Percentiles rank a stretch among this genome's conserved stretches.
Evolutionary conservation across 2,888 invertebrate species (phyloP).

Genomic region (Hydraecia micacea): DNA sequence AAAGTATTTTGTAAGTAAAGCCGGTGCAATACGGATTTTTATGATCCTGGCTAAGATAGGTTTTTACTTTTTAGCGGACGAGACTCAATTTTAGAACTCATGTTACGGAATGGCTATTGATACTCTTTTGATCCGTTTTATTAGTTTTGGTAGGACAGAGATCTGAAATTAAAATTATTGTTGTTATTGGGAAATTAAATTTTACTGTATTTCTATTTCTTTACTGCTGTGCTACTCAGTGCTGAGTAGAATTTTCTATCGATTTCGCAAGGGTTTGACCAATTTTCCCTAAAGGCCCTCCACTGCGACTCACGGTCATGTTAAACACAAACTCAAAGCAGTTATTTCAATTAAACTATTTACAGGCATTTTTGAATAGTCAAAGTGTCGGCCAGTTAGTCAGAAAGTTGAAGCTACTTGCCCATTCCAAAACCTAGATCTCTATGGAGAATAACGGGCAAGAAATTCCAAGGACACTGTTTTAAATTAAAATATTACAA

Average conservation of each 20-base stretch:
- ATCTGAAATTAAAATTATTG: conserved; percentile 15
- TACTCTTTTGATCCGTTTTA: conserved; percentile 49
- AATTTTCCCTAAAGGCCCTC: neutral
- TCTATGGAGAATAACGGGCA: no score
- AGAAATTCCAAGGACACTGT: neutral
- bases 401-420: no score
- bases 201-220: neutral
- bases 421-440: no score
- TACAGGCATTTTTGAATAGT: neutral
- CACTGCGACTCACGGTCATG: neutral
- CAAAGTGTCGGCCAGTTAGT: neutral
- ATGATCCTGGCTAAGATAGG: conserved; percentile 62
- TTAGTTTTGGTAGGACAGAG: conserved; percentile 18
- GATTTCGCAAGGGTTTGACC: neutral
- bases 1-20: conserved; percentile 70
- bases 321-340: neutral
- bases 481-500: neutral
- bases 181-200: neutral
- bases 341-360: neutral
- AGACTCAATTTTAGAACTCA: conserved; percentile 55
- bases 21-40: conserved; percentile 68
- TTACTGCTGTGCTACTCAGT: no score
- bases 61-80: conserved; percentile 59
- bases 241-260: neutral
- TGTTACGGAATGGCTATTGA: conserved; percentile 33